Percentiles rank a stretch among this genome's conserved stretches.
These are phyloP conservation scores for Diaprepes abbreviatus DNA, from an alignment of 2,888 invertebrate species.

Conservation along the genomic window DNA sequence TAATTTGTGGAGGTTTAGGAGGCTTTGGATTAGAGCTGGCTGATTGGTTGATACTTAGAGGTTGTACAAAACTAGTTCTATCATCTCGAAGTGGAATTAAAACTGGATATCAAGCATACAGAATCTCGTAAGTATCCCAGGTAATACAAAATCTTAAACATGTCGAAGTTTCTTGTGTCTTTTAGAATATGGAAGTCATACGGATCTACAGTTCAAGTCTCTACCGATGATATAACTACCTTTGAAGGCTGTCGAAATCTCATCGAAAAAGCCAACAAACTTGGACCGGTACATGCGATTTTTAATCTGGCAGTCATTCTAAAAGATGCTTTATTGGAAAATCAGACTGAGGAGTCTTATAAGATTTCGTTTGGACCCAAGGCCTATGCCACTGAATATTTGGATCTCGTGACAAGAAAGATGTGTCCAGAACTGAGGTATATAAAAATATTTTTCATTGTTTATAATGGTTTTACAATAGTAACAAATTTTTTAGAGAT, in stretches of 20 bases:
- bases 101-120: slow-evolving; percentile 82
- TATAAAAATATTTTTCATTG: too few species aligned
- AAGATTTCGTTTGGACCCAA: slow-evolving; percentile 81
- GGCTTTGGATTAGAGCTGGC: slow-evolving; percentile 92
- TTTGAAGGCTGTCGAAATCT: slow-evolving; percentile 79
- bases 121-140: slow-evolving; percentile 53
- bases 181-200: slow-evolving; percentile 78
- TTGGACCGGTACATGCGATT: slow-evolving; percentile 85
- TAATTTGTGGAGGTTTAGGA: slow-evolving; percentile 86
- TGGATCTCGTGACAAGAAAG: slow-evolving; percentile 72
- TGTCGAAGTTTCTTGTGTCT: too few species aligned
- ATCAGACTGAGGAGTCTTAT: slow-evolving; percentile 81
- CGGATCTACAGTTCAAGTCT: slow-evolving; percentile 77
- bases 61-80: slow-evolving; percentile 83
- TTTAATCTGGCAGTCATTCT: slow-evolving; percentile 91
- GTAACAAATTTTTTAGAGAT: slow-evolving; percentile 70
- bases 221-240: slow-evolving; percentile 80
- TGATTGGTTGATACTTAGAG: slow-evolving; percentile 87
- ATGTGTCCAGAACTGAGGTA: slow-evolving; percentile 55
- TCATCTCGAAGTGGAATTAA: slow-evolving; percentile 84
- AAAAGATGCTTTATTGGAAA: slow-evolving; percentile 81
- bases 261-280: slow-evolving; percentile 73
- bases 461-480: too few species aligned
- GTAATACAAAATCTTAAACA: too few species aligned
- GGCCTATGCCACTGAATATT: slow-evolving; percentile 81